These are phyloP conservation scores for Trinorchestia longiramus DNA, from an alignment of 1,140 invertebrate species.

Conservation along the genomic window DNA sequence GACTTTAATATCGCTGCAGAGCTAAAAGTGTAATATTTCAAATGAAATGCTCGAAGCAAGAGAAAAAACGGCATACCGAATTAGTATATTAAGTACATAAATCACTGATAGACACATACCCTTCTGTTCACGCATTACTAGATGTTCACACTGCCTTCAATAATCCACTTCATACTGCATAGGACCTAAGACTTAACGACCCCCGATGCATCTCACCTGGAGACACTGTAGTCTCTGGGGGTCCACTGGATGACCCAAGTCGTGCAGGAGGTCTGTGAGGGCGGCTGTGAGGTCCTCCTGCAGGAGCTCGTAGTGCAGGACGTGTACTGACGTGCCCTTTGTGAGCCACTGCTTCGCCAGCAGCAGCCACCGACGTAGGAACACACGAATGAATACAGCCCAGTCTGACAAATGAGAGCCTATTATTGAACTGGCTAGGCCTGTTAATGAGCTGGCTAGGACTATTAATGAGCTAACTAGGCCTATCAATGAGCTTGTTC, in stretches of 20 bases:
- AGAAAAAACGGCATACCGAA: too few species aligned
- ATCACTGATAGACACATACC: not conserved
- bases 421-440: too few species aligned
- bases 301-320: slow-evolving; percentile 68
- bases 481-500: too few species aligned
- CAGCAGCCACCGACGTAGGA: slow-evolving; percentile 67
- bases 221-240: slow-evolving; percentile 64
- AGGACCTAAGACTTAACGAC: not conserved
- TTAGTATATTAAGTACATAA: too few species aligned
- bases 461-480: too few species aligned
- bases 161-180: not conserved
- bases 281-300: slow-evolving; percentile 59
- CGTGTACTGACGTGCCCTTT: slow-evolving; percentile 59
- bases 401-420: slow-evolving; percentile 66
- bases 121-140: not conserved
- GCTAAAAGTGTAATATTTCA: too few species aligned
- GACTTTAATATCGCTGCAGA: too few species aligned
- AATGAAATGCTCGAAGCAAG: too few species aligned
- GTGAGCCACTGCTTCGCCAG: slow-evolving; percentile 67
- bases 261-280: slow-evolving; percentile 65
- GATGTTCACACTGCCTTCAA: not conserved
- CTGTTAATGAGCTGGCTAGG: too few species aligned
- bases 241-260: slow-evolving; percentile 62
- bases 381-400: slow-evolving; percentile 67
- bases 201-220: slow-evolving; percentile 54